Base-by-base conservation (phyloP, 1,140 invertebrate species). In the Periplaneta americana region DNA sequence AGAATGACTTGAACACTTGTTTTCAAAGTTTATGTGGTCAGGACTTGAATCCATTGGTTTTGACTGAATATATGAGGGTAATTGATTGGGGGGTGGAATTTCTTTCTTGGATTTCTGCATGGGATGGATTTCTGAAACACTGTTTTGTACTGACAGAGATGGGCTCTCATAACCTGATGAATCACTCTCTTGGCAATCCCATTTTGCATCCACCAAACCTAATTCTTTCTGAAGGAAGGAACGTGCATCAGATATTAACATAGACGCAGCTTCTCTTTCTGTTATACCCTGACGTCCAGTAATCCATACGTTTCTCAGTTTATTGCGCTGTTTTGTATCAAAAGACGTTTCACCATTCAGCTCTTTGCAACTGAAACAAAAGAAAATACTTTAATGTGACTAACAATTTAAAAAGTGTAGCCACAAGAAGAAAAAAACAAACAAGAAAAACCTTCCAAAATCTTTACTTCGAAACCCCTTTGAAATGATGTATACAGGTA, bases 191-290 rank as follows among this genome's bases (percentile, higher is more conserved):
- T 78, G 22, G 10, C 8, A 85, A 9, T 81, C 82, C 89, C 90
- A 91, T 37, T 88, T 85, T 18, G 89, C 84, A 75, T 87, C 83
- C 81, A 87, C 84, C 10, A 91, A 82, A 9, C 90, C 90, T 32
- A 92, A 86, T 85, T 91, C 90, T 85, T 89, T 88, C 88, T 91
- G 82, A 32, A 89, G 88, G 37, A 34, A 34, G 22, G 75, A 33
- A 78, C 95, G 92, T 28, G 97, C 96, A 89, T 98, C 96, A 39
- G 90, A 84, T 48, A 98, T 93, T 8, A 99, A 90, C 78, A 96
- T 89, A 81, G 90, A 85, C 31, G 97, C 96, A 28, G 96, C 97
- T 88, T 98, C 93, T 82, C 89, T 90, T 74, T 95, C 93, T 48
- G 96, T 96, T 81, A 98, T 89, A 32, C 94, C 95, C 85, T 93